phyloP scores from a whole-genome alignment of 2,113 vertebrate genomes.

The Albula glossodonta region DNA sequence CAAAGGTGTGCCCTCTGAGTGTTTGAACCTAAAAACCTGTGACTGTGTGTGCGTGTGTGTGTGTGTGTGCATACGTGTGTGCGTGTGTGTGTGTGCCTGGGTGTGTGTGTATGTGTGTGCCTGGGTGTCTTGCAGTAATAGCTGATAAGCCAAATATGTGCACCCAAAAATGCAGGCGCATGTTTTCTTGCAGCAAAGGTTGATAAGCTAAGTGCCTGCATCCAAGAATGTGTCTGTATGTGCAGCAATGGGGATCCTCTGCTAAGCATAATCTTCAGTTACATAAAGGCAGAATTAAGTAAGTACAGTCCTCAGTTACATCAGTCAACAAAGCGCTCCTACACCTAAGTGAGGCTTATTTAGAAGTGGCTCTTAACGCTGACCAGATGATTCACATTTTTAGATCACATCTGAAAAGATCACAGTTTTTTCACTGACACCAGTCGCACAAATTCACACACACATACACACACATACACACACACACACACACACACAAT shows the following conservation, averaged over 20 bases:
- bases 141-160: conserved; percentile 5
- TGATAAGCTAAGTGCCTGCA: too few relatives aligned
- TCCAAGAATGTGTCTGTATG: too few relatives aligned
- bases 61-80: not conserved
- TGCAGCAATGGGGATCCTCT: too few relatives aligned
- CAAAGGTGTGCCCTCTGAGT: not conserved
- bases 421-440: too few relatives aligned
- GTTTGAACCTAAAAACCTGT: not conserved
- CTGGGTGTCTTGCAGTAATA: not conserved
- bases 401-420: too few relatives aligned
- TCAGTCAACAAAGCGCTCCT: not conserved
- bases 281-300: too few relatives aligned
- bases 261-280: too few relatives aligned
- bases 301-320: not conserved
- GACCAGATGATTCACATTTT: too few relatives aligned
- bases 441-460: too few relatives aligned
- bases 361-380: too few relatives aligned
- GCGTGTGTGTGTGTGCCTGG: conserved; percentile 2
- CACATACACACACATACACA: not conserved
- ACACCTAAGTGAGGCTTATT: not conserved
- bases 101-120: not conserved
- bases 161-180: not conserved
- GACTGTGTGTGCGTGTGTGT: conserved; percentile 1
- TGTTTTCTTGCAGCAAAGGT: not conserved
- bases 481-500: not conserved